Evolutionary conservation across 37 sponge, comb jelly and placozoan genomes (phyloP).

Genomic region (Dysidea cf. avara): DNA sequence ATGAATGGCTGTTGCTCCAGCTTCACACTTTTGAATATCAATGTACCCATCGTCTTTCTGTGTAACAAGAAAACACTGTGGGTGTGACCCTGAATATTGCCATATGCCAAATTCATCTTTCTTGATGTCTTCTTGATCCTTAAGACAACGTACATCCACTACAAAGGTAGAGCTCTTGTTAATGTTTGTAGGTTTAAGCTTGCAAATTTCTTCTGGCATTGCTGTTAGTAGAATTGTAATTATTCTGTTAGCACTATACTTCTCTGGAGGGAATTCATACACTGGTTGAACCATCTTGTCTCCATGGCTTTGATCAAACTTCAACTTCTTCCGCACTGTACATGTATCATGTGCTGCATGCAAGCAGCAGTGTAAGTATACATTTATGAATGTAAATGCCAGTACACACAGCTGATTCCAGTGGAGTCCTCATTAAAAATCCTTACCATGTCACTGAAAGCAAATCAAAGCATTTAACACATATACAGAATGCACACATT

Average conservation of each 20-base stretch:
- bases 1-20: slow-evolving; percentile 26
- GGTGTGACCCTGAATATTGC: slow-evolving; percentile 45
- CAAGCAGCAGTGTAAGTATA: too few species aligned
- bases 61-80: not conserved
- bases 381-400: too few species aligned
- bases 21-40: slow-evolving; percentile 24
- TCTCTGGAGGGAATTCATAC: slow-evolving; percentile 17
- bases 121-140: slow-evolving; percentile 32
- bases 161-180: slow-evolving; percentile 23
- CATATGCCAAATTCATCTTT: slow-evolving; percentile 52
- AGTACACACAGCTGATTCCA: too few species aligned
- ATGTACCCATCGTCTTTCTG: slow-evolving; percentile 25
- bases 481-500: too few species aligned
- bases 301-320: too few species aligned
- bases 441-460: too few species aligned
- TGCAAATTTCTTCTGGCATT: slow-evolving; percentile 7
- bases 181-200: slow-evolving; percentile 3
- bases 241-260: slow-evolving; percentile 30
- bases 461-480: too few species aligned
- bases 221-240: slow-evolving; percentile 23
- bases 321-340: too few species aligned
- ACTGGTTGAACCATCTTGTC: too few species aligned
- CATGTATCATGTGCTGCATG: too few species aligned
- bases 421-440: too few species aligned
- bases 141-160: slow-evolving; percentile 13